These are phyloP conservation scores for Epinephelus coioides DNA, from an alignment of 2,797 vertebrate species.

Conservation along the genomic window DNA sequence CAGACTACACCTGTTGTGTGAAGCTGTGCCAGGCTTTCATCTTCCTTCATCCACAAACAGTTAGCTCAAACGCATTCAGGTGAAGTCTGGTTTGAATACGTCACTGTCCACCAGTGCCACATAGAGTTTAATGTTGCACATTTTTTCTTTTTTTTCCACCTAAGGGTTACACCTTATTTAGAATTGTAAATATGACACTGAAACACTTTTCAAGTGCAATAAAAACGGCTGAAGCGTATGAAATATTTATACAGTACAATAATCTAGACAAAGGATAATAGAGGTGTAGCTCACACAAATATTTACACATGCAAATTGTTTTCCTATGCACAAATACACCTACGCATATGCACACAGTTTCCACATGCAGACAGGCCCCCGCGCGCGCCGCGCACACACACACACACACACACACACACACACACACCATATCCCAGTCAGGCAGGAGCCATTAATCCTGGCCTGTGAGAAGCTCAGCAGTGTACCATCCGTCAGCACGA, in stretches of 20 bases:
- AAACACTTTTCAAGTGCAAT: constrained; percentile 40
- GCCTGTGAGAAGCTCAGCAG: constrained; percentile 64
- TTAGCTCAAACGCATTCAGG: constrained; percentile 34
- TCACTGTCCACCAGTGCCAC: constrained; percentile 11
- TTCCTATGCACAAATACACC: constrained; percentile 27
- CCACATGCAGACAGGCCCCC: constrained; percentile 27
- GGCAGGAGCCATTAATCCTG: constrained; percentile 73
- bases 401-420: constrained; percentile 6
- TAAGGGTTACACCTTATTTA: constrained; percentile 14
- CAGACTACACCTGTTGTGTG: constrained; percentile 66
- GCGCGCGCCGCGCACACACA: constrained; percentile 2
- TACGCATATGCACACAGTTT: constrained; percentile 29
- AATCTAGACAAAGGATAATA: constrained; percentile 47
- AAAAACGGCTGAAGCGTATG: constrained; percentile 35
- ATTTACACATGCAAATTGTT: constrained; percentile 47
- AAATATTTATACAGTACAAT: constrained; percentile 51
- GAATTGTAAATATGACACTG: constrained; percentile 56
- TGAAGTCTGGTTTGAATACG: constrained; percentile 42
- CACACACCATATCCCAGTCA: constrained; percentile 27
- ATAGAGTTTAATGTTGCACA: constrained; percentile 14
- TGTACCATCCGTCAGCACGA: constrained; percentile 71
- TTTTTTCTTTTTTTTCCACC: background rate
- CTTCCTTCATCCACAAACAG: constrained; percentile 38
- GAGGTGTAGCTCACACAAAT: constrained; percentile 43
- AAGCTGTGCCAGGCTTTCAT: constrained; percentile 61